phyloP scores from a whole-genome alignment of 2,797 vertebrate genomes.

The Carapus acus region DNA sequence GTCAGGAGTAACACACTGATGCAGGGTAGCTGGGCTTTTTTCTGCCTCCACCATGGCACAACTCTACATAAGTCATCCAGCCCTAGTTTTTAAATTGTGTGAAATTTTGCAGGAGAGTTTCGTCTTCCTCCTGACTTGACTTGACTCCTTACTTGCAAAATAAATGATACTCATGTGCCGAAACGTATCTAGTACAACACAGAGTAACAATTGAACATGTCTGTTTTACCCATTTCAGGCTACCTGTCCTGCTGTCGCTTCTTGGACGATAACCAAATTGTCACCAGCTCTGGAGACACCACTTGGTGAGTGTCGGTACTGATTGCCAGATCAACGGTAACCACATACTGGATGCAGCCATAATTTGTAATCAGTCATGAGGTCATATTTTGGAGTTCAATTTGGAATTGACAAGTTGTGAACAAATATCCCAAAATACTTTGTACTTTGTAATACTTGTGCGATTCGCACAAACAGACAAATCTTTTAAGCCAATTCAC shows the following conservation, averaged over 20 bases:
- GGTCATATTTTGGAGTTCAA: too few relatives aligned
- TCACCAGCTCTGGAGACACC: conserved; percentile 98
- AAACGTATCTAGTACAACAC: background rate
- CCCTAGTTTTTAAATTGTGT: conserved; percentile 21
- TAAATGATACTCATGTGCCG: background rate
- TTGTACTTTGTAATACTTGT: too few relatives aligned
- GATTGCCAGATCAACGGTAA: too few relatives aligned
- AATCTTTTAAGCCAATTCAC: too few relatives aligned
- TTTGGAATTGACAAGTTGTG: too few relatives aligned
- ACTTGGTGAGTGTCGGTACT: conserved; percentile 82
- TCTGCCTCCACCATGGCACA: conserved; percentile 13
- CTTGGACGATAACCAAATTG: conserved; percentile 97
- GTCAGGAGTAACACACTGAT: conserved; percentile 45
- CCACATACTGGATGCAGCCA: too few relatives aligned
- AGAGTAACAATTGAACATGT: conserved; percentile 6
- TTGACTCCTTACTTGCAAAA: too few relatives aligned
- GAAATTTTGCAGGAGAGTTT: background rate
- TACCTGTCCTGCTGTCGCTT: conserved; percentile 99
- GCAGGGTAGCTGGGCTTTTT: conserved; percentile 28
- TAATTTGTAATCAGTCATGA: too few relatives aligned
- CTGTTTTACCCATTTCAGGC: conserved; percentile 69
- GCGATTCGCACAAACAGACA: too few relatives aligned
- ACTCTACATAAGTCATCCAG: too few relatives aligned
- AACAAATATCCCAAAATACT: too few relatives aligned
- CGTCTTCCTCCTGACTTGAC: too few relatives aligned